Evolutionary conservation across 2,888 invertebrate genomes (phyloP).

Genomic region (Xanthostigma xanthostigma): DNA sequence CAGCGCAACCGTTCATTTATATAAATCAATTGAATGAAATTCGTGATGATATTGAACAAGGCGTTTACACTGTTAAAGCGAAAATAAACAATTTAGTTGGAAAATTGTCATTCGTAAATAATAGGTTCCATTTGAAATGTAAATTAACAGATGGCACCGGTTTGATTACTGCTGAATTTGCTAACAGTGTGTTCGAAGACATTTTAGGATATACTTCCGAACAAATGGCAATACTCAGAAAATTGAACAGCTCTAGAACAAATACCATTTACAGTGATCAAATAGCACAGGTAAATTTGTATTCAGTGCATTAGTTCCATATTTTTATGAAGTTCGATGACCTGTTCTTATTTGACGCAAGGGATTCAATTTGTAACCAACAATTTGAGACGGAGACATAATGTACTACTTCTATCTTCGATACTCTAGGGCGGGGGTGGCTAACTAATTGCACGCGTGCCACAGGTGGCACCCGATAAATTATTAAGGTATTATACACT

Average conservation of each 20-base stretch:
- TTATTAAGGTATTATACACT: too few species aligned
- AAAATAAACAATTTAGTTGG: conserved; percentile 38
- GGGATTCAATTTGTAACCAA: too few species aligned
- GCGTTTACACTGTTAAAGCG: conserved; percentile 38
- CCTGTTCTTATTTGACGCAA: too few species aligned
- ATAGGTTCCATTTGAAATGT: conserved; percentile 39
- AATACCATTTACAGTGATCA: conserved; percentile 5
- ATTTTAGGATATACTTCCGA: conserved; percentile 34
- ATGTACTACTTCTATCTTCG: too few species aligned
- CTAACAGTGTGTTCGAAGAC: conserved; percentile 37
- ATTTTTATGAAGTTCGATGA: background rate
- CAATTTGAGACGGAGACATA: too few species aligned
- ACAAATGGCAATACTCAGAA: conserved; percentile 31
- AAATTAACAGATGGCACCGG: conserved; percentile 41
- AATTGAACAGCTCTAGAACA: conserved; percentile 21
- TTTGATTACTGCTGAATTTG: conserved; percentile 36
- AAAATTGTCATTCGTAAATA: conserved; percentile 36
- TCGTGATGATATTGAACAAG: conserved; percentile 23
- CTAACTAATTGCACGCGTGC: too few species aligned
- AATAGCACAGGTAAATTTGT: background rate
- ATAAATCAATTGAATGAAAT: conserved; percentile 28
- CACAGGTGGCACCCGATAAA: too few species aligned
- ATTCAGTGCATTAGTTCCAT: background rate
- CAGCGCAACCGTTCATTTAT: conserved; percentile 30
- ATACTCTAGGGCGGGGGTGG: too few species aligned